Base-by-base conservation (phyloP, 2,888 invertebrate species). In the Stenodema calcarata region DNA sequence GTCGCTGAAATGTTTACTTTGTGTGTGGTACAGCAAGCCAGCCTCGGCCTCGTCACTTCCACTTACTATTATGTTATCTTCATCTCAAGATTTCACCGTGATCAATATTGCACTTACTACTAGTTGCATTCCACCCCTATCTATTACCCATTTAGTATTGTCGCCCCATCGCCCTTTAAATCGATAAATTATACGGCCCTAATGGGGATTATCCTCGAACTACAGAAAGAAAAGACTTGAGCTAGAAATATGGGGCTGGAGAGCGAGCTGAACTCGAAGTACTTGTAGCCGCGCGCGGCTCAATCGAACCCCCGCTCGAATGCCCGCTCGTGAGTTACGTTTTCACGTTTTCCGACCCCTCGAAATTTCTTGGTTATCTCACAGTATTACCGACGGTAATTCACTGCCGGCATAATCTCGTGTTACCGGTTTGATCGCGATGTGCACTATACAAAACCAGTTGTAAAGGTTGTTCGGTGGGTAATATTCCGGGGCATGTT, bases 131-230 rank as follows among this genome's bases (percentile, higher is more conserved):
- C 35, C 35, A 4, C 7, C 2, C 35, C 35, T 35, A 35, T 35
- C 35, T 7, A 7, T 35, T 35, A 35, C 35, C 35, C 35, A 35
- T 35, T 35, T n/a, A 54, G n/a, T n/a, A n/a, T n/a, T n/a, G n/a
- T n/a, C 16, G 11, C n/a, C 54, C 18, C 54, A 2, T 54, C 54
- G 4, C 11, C 54, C 54, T 84, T 47, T 73, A 73, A 84, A 84
- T 84, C 84, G 84, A 84, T 84, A 84, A 84, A 73, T 84, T 84
- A 84, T 54, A 47, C 23, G 27, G 28, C 42, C 73, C 47, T 84
- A 84, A 84, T 84, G 84, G 84, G 50, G 84, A 84, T 84, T 54
- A 84, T 84, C 83, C 70, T 23, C 27, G 0, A 35, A 62, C 62
- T 50, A 80, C 80, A 30, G 28, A 80, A 23, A 54, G 80, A 50